A percentile compares a stretch with the other conserved stretches of the same genome.
These are phyloP conservation scores for Nomada ferruginata DNA, from an alignment of 2,888 invertebrate genomes.

Conservation along the genomic window DNA sequence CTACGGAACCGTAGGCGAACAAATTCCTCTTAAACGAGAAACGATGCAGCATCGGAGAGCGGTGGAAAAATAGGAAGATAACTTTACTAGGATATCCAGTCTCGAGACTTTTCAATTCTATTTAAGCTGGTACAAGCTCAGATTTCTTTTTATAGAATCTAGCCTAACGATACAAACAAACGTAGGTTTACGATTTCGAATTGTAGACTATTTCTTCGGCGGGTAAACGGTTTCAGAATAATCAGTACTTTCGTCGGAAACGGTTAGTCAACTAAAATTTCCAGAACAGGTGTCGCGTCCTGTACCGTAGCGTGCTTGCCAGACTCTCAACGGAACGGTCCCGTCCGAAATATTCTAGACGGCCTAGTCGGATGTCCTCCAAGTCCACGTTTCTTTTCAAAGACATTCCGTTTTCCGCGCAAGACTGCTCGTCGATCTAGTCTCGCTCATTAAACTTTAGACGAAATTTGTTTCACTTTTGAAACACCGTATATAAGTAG, in stretches of 20 bases:
- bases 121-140: slow-evolving; percentile 61
- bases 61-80: background rate
- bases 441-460: slow-evolving; percentile 59
- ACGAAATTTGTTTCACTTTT: slow-evolving; percentile 56
- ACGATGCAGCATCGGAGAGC: background rate
- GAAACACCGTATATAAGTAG: slow-evolving; percentile 75
- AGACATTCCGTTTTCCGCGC: slow-evolving; percentile 43
- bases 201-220: slow-evolving; percentile 63
- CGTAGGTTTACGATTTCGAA: slow-evolving; percentile 64
- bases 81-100: slow-evolving; percentile 73
- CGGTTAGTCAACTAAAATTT: slow-evolving; percentile 57
- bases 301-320: slow-evolving; percentile 67
- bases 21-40: slow-evolving; percentile 74
- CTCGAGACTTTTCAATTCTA: slow-evolving; percentile 68
- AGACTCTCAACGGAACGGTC: slow-evolving; percentile 51
- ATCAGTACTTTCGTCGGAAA: slow-evolving; percentile 43
- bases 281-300: slow-evolving; percentile 57
- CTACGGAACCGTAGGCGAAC: slow-evolving; percentile 80
- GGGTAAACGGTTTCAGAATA: slow-evolving; percentile 38
- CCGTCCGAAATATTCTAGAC: slow-evolving; percentile 56
- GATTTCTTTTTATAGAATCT: slow-evolving; percentile 67
- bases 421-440: slow-evolving; percentile 53
- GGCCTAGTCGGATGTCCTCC: slow-evolving; percentile 69
- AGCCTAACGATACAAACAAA: slow-evolving; percentile 57
- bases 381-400: slow-evolving; percentile 44